Conservation (phyloP, 30 jellyfish, hydroid and myxozoan genomes). For the Turritopsis rubra region DNA sequence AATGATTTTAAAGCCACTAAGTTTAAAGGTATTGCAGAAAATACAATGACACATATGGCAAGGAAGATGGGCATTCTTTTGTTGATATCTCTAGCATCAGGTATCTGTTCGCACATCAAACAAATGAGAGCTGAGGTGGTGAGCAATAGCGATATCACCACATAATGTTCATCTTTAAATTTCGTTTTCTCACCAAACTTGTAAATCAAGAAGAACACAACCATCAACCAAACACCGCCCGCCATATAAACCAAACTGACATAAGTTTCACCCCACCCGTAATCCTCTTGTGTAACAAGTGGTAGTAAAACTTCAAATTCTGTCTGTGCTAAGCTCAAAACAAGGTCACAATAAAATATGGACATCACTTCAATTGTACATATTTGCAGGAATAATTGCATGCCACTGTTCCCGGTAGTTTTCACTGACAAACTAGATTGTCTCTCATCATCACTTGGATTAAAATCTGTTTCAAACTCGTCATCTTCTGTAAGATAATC, state of each 20-base stretch:
- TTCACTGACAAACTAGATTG: neutral
- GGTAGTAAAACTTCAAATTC: conserved; percentile 97
- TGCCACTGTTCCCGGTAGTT: neutral
- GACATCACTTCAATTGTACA: conserved; percentile 67
- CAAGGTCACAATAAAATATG: conserved; percentile 77
- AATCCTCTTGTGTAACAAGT: conserved; percentile 85
- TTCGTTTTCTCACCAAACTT: conserved; percentile 46
- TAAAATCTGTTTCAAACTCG: neutral
- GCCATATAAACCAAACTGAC: conserved; percentile 71
- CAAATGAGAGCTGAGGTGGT: conserved; percentile 64
- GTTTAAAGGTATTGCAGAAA: conserved; percentile 85
- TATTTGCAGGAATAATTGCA: conserved; percentile 16
- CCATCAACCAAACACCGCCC: conserved; percentile 82
- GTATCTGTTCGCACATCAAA: conserved; percentile 61
- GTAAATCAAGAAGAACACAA: conserved; percentile 71
- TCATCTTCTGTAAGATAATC: conserved; percentile 31
- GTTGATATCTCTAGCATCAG: conserved; percentile 43
- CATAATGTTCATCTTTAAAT: conserved; percentile 53
- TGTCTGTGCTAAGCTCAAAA: conserved; percentile 89
- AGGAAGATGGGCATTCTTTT: conserved; percentile 55
- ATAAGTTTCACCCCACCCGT: conserved; percentile 78
- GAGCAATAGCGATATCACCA: conserved; percentile 64
- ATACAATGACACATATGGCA: conserved; percentile 56
- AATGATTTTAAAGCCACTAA: conserved; percentile 86
- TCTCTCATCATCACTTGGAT: neutral